Conservation (phyloP, 2,797 vertebrate species). For the Anabacerthia variegaticeps region DNA sequence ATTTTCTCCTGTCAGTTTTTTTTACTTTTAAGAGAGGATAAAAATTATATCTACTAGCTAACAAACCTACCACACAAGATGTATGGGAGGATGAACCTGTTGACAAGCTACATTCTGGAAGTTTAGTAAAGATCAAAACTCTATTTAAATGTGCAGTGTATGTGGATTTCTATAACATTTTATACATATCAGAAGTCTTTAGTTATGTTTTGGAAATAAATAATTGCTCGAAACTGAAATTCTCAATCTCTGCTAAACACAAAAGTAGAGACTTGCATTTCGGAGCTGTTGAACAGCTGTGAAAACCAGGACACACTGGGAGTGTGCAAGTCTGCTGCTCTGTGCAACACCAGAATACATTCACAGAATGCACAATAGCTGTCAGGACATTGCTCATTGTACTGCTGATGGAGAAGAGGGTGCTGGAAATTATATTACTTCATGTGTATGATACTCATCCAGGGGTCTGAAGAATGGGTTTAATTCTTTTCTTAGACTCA, state of each 20-base stretch:
- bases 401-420: not conserved
- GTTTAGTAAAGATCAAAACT: not conserved
- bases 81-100: slow-evolving; percentile 27
- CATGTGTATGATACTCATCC: not conserved
- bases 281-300: not conserved
- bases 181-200: not conserved
- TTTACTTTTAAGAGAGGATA: not conserved
- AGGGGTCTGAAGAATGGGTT: not conserved
- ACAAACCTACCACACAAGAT: not conserved
- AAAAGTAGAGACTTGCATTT: not conserved
- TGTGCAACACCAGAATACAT: not conserved
- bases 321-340: not conserved
- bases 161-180: not conserved
- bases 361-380: not conserved
- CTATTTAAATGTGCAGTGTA: not conserved
- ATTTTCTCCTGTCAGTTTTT: slow-evolving; percentile 18
- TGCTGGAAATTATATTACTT: not conserved
- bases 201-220: not conserved
- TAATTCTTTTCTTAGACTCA: not conserved
- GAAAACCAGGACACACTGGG: not conserved
- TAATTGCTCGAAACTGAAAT: not conserved
- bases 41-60: not conserved
- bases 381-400: not conserved
- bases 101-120: slow-evolving; percentile 28
- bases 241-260: not conserved